These are phyloP conservation scores for Microcebus ravelobensis DNA, from an alignment of 2,113 vertebrate genomes.

Conservation along the genomic window DNA sequence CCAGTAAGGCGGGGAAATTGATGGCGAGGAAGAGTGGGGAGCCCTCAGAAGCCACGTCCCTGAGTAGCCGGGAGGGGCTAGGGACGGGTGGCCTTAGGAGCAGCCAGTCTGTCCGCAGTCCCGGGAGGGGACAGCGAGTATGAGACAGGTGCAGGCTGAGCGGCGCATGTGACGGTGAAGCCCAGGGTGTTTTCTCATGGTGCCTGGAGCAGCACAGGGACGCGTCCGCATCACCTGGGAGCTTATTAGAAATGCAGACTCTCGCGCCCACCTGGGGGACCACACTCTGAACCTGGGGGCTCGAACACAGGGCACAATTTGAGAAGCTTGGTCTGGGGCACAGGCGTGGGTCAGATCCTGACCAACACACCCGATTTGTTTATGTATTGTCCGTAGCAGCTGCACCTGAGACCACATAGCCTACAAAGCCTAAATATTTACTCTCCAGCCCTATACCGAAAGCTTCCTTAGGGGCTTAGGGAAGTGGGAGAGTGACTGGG, in stretches of 20 bases:
- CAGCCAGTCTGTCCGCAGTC: not conserved
- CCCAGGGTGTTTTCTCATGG: not conserved
- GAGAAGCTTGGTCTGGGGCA: not conserved
- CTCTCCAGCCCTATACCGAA: not conserved
- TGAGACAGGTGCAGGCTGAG: not conserved
- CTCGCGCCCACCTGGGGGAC: not conserved
- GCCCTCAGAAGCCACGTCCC: not conserved
- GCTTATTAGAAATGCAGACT: not conserved
- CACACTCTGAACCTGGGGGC: not conserved
- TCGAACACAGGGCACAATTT: not conserved
- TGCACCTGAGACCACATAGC: not conserved
- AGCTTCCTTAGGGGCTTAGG: not conserved
- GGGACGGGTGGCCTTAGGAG: not conserved
- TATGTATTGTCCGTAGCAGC: not conserved
- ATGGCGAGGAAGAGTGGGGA: not conserved
- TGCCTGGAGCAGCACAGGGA: not conserved
- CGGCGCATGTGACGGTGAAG: too few species aligned
- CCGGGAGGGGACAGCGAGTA: too few species aligned
- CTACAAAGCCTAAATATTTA: not conserved
- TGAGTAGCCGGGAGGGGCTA: not conserved
- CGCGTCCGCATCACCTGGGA: not conserved
- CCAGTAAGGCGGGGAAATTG: not conserved
- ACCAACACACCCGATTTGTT: not conserved
- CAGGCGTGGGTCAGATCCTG: not conserved
- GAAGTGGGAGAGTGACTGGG: not conserved